Percentiles rank a stretch among this genome's conserved stretches.
phyloP scores from a whole-genome alignment of 2,888 invertebrate genomes.

The Nomada hirtipes region DNA sequence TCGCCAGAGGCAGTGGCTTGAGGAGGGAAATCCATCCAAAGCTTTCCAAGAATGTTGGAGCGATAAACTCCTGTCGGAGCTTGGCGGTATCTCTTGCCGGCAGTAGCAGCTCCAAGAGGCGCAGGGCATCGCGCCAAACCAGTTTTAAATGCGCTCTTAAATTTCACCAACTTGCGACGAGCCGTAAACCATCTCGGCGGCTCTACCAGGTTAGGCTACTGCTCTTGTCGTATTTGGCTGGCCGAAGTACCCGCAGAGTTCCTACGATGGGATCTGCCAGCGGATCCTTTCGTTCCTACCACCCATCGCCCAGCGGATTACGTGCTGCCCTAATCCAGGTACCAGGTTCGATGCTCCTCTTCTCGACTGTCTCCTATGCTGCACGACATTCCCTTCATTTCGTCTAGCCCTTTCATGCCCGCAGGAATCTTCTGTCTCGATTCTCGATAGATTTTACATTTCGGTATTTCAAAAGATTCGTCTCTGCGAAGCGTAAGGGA shows the following conservation, averaged over 20 bases:
- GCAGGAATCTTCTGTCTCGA: not conserved
- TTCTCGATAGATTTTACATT: not conserved
- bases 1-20: slow-evolving; percentile 68
- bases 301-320: slow-evolving; percentile 74
- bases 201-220: slow-evolving; percentile 80
- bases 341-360: slow-evolving; percentile 70
- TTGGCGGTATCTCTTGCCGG: slow-evolving; percentile 79
- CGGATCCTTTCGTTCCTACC: slow-evolving; percentile 70
- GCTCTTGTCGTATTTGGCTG: slow-evolving; percentile 78
- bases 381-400: slow-evolving; percentile 16
- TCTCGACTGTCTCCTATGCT: slow-evolving; percentile 23
- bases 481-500: no score
- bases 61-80: slow-evolving; percentile 83
- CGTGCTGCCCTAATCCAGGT: slow-evolving; percentile 70
- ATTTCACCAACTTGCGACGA: slow-evolving; percentile 83
- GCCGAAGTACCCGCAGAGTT: slow-evolving; percentile 78
- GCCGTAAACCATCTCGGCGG: slow-evolving; percentile 83
- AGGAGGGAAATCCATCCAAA: slow-evolving; percentile 82
- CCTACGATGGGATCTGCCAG: slow-evolving; percentile 75
- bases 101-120: slow-evolving; percentile 79
- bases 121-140: slow-evolving; percentile 84
- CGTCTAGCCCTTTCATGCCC: not conserved
- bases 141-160: slow-evolving; percentile 84
- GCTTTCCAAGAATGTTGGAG: slow-evolving; percentile 83
- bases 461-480: no score